Evolutionary conservation across 2,888 invertebrate species (phyloP).

Genomic region (Tenthredo notha): DNA sequence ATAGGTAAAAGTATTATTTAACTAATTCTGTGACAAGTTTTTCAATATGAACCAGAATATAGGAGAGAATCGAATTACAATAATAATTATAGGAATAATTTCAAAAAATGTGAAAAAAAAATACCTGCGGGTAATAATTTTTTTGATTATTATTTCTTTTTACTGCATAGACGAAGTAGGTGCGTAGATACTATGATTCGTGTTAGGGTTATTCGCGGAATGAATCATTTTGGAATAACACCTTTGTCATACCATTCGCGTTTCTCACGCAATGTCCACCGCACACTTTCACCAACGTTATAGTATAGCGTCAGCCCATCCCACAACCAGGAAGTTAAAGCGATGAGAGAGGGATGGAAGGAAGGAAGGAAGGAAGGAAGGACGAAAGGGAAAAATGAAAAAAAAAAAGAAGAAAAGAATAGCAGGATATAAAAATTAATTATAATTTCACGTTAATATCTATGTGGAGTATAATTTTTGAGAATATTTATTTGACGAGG

Average conservation of each 20-base stretch:
- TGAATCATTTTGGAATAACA: conserved; percentile 28
- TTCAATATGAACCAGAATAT: too few species aligned
- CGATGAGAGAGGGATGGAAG: neutral
- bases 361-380: neutral
- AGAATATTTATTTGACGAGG: conserved; percentile 5
- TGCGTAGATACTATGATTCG: neutral
- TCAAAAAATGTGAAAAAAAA: neutral
- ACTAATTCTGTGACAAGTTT: too few species aligned
- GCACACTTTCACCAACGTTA: neutral
- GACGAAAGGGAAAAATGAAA: neutral
- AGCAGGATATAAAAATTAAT: conserved; percentile 13
- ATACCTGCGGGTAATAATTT: neutral
- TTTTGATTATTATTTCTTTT: neutral
- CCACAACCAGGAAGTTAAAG: neutral
- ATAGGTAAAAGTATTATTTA: too few species aligned
- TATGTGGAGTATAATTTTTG: neutral
- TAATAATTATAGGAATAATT: neutral
- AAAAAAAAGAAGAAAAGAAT: neutral
- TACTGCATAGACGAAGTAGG: neutral
- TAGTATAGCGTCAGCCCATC: neutral
- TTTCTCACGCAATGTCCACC: conserved; percentile 36
- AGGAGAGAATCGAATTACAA: too few species aligned
- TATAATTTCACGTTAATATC: neutral
- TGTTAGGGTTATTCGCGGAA: neutral
- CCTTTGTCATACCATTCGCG: conserved; percentile 23